Evolutionary conservation across 1,140 invertebrate genomes (phyloP), one percentile per base, ranked within the genome.

Genomic region (Penaeus vannamei): DNA sequence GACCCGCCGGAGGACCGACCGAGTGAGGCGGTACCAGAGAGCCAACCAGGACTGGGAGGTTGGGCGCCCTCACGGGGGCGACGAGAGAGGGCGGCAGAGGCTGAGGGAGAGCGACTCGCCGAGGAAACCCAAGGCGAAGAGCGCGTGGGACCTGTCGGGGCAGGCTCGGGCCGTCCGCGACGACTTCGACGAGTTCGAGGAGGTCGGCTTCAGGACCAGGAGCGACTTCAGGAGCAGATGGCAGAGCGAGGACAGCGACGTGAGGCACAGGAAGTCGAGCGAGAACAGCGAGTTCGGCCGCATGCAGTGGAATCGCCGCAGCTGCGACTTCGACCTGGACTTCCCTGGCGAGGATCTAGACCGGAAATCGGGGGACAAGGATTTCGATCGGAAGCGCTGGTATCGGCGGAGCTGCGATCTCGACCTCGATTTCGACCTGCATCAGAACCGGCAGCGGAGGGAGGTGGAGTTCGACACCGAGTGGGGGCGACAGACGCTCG

Each of bases 401-500:
- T 89, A 91, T 29, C 88, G 91, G 46, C 81, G 91, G 42, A 91
- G 91, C 76, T 91, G 91, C 83, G 91, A 91, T 59, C 79, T 91
- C 20, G 91, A 91, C 59, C 61, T 90, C 26, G 91, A 91, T 69
- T 90, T 86, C 72, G 91, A 91, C 5, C 42, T 87, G 14, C 84
- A 91, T 64, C 66, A 91, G 46, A 77, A 61, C 4, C 79, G 53
- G 12, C 53, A 89, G 72, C 46, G 60, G 17, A 61, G 82, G 19
- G 87, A 89, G 29, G 87, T 77, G 4, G 66, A 66, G 53, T 79
- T 84, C 36, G 81, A 84, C 17, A 60, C n/a, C 12, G 85, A 81
- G 12, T 87, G 85, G 77, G 79, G 36, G 20, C 79, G 61, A 26
- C 29, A 66, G 2, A 29, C 61, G 59, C 62, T 81, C 20, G 85